Conservation (phyloP, 2,888 invertebrate species). For the Frankliniella intonsa region DNA sequence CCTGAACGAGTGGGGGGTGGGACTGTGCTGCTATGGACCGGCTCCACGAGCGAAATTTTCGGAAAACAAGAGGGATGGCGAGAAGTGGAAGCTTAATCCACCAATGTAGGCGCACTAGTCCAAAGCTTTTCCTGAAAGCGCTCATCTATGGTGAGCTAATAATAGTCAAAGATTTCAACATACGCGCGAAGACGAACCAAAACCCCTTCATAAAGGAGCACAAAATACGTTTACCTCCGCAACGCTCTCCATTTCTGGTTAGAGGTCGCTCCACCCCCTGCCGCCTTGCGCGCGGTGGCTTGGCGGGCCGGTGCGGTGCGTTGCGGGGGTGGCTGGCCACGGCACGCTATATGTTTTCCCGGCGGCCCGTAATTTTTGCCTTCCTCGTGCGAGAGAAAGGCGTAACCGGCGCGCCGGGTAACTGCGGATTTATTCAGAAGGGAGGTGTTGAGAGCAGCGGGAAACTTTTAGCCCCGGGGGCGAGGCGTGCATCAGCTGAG, state of each 20-base stretch:
- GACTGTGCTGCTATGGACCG: not conserved
- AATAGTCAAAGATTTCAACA: too few species aligned
- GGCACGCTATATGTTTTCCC: conserved; percentile 3
- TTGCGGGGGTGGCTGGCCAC: not conserved
- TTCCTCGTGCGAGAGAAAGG: conserved; percentile 14
- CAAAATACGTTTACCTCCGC: too few species aligned
- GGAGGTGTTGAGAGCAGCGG: conserved; percentile 19
- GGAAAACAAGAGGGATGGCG: too few species aligned
- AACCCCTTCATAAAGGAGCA: too few species aligned
- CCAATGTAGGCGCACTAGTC: too few species aligned
- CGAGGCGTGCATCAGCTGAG: not conserved
- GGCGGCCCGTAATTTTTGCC: not conserved
- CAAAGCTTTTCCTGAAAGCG: too few species aligned
- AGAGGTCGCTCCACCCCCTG: not conserved
- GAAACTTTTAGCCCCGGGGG: conserved; percentile 5
- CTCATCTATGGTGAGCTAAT: too few species aligned
- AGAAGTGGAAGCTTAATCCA: too few species aligned
- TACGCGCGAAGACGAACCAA: too few species aligned
- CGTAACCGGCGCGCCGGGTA: conserved; percentile 23
- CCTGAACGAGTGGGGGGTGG: not conserved
- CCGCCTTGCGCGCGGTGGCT: not conserved
- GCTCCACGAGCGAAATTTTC: not conserved
- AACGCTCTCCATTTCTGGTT: too few species aligned
- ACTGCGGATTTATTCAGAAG: conserved; percentile 26
- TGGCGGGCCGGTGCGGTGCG: not conserved